These are phyloP conservation scores for Microcaecilia unicolor DNA, from an alignment of 2,797 vertebrate species.

Conservation along the genomic window DNA sequence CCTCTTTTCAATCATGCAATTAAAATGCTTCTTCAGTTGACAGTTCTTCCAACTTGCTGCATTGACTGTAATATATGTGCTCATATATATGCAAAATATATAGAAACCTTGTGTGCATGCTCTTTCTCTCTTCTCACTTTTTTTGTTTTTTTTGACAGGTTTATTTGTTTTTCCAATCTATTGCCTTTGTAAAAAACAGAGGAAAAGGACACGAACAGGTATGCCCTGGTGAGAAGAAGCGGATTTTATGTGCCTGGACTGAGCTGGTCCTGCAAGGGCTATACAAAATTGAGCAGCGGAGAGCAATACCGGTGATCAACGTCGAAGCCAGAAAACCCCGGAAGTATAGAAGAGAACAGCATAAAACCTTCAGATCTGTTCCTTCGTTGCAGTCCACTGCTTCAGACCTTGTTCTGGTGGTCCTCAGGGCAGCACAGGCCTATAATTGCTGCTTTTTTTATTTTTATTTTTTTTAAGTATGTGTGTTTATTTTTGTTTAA, in stretches of 20 bases:
- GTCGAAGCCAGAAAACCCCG: slow-evolving; percentile 15
- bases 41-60: no score
- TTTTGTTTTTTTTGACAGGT: slow-evolving; percentile 52
- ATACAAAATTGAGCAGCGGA: slow-evolving; percentile 16
- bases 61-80: no score
- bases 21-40: no score
- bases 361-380: slow-evolving; percentile 12
- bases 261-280: slow-evolving; percentile 32
- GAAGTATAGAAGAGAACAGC: slow-evolving; percentile 11
- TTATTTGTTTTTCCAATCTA: slow-evolving; percentile 88
- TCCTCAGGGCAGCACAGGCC: slow-evolving; percentile 39
- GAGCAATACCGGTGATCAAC: slow-evolving; percentile 23
- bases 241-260: slow-evolving; percentile 8
- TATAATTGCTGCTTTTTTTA: slow-evolving; percentile 53
- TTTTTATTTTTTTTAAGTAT: slow-evolving; percentile 10
- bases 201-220: slow-evolving; percentile 76
- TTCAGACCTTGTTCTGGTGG: slow-evolving; percentile 37
- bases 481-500: neutral
- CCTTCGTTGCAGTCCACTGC: slow-evolving; percentile 32
- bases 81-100: neutral
- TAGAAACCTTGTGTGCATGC: no score
- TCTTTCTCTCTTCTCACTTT: neutral
- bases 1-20: no score
- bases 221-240: slow-evolving; percentile 54
- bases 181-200: slow-evolving; percentile 91